phyloP scores from a whole-genome alignment of 2,113 vertebrate genomes.

The Aegotheles bennettii region DNA sequence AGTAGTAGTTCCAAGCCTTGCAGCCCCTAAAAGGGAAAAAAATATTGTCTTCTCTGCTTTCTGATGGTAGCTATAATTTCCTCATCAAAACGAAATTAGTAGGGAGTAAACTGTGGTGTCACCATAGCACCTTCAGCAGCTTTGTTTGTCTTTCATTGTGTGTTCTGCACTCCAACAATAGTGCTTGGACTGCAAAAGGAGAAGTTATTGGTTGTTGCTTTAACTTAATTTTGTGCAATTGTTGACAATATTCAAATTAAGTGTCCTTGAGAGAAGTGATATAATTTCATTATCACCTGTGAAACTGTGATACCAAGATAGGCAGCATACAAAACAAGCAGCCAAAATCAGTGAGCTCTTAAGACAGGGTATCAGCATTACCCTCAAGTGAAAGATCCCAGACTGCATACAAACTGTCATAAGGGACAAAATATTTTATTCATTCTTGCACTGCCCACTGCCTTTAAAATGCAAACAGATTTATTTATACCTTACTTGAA shows the following conservation, averaged over 20 bases:
- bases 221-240: not conserved
- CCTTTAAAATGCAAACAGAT: not conserved
- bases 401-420: not conserved
- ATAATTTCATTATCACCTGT: not conserved
- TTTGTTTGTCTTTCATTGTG: not conserved
- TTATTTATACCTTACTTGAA: not conserved
- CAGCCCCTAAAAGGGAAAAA: not conserved
- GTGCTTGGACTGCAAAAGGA: not conserved
- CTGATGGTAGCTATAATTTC: not conserved
- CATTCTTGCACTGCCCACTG: not conserved
- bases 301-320: not conserved
- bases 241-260: not conserved
- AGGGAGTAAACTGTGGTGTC: not conserved
- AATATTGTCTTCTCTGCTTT: not conserved
- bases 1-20: slow-evolving; percentile 11
- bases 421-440: not conserved
- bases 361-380: not conserved
- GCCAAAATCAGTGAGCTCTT: not conserved
- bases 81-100: slow-evolving; percentile 12
- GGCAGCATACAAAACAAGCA: not conserved
- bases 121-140: not conserved
- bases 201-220: not conserved
- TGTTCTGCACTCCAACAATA: not conserved
- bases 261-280: not conserved
- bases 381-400: not conserved